Percentiles rank a stretch among this genome's conserved stretches.
phyloP scores from a whole-genome alignment of 2,113 vertebrate genomes.

The Puntigrus tetrazona region DNA sequence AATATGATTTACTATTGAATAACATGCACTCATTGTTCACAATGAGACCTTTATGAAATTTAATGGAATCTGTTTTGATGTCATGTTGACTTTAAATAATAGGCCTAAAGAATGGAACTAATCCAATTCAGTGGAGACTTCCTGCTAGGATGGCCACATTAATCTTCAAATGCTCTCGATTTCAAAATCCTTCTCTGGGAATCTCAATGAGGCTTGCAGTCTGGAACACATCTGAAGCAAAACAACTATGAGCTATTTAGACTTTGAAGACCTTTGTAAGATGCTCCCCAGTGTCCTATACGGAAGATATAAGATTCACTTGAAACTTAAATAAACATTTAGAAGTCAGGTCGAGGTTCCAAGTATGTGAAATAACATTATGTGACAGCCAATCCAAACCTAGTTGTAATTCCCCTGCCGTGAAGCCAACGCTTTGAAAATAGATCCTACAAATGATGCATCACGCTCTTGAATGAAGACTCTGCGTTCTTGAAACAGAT shows the following conservation, averaged over 20 bases:
- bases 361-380: slow-evolving; percentile 37
- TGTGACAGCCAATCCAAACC: slow-evolving; percentile 44
- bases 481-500: background rate
- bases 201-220: slow-evolving; percentile 8
- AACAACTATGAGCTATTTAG: slow-evolving; percentile 1
- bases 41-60: background rate
- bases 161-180: background rate
- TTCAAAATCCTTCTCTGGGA: background rate
- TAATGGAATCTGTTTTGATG: background rate
- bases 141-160: background rate
- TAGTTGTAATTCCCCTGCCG: background rate
- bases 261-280: background rate
- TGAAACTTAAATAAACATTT: slow-evolving; percentile 9
- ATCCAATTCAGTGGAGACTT: background rate
- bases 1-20: background rate
- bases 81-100: background rate
- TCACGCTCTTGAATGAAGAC: slow-evolving; percentile 15
- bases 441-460: background rate
- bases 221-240: slow-evolving; percentile 8
- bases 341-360: background rate
- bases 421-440: slow-evolving; percentile 8
- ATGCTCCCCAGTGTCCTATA: background rate
- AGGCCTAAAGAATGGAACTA: background rate
- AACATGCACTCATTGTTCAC: background rate
- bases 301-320: background rate